Conservation (phyloP, 2,888 invertebrate species). For the Brenthis ino region DNA sequence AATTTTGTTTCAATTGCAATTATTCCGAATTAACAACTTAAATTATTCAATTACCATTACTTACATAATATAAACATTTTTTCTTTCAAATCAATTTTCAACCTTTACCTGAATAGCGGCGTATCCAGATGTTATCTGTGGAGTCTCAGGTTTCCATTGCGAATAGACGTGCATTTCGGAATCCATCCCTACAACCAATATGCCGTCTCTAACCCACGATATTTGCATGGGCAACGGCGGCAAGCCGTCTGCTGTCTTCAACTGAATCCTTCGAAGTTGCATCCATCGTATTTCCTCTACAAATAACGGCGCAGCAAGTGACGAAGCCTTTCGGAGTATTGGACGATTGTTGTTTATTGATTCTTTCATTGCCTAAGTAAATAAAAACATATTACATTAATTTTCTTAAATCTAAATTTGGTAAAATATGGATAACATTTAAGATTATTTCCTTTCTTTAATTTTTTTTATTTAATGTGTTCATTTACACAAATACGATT, state of each 20-base stretch:
- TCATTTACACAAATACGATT: background rate
- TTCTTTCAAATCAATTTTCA: background rate
- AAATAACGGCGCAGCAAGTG: slow-evolving; percentile 93
- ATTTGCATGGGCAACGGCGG: slow-evolving; percentile 99
- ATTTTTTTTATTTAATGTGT: background rate
- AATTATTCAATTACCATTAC: background rate
- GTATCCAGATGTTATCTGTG: slow-evolving; percentile 55
- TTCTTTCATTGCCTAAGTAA: slow-evolving; percentile 88
- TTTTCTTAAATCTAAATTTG: background rate
- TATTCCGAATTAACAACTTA: background rate
- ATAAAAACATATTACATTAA: background rate
- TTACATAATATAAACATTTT: background rate
- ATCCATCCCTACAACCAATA: slow-evolving; percentile 99
- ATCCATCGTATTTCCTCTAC: slow-evolving; percentile 98
- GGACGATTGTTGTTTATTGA: slow-evolving; percentile 92
- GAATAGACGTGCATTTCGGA: slow-evolving; percentile 99
- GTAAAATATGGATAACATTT: background rate
- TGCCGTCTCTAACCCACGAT: slow-evolving; percentile 99
- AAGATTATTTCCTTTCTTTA: background rate
- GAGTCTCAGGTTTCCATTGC: slow-evolving; percentile 94
- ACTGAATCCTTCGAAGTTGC: slow-evolving; percentile 94
- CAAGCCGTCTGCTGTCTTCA: slow-evolving; percentile 96
- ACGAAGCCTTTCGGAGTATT: slow-evolving; percentile 94
- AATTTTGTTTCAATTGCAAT: background rate
- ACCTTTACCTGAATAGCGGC: slow-evolving; percentile 56